phyloP scores from a whole-genome alignment of 1,140 invertebrate genomes.

The Rhyzopertha dominica region DNA sequence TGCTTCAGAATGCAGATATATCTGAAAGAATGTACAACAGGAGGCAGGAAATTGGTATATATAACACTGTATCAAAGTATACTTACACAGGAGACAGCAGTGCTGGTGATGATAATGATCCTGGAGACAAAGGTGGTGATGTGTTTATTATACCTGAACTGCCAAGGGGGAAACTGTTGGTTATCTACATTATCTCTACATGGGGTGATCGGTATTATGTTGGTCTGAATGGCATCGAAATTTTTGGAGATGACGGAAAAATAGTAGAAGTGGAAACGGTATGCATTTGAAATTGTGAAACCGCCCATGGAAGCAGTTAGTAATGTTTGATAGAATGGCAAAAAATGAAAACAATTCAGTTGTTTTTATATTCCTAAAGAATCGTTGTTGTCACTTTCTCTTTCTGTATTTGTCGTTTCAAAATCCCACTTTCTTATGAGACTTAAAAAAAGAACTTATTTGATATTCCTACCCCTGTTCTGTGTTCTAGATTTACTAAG shows the following conservation, averaged over 20 bases:
- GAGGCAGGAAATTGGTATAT: not conserved
- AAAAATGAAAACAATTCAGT: no score
- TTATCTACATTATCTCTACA: conserved; percentile 66
- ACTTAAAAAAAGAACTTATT: no score
- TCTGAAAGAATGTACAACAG: conserved; percentile 28
- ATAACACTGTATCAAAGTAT: not conserved
- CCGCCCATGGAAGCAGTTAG: no score
- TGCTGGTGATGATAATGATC: not conserved
- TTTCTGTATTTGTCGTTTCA: no score
- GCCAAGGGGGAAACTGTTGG: conserved; percentile 61
- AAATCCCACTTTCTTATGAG: no score
- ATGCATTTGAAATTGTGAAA: no score
- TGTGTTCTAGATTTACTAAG: no score
- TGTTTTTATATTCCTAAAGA: no score
- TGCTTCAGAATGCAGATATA: conserved; percentile 37
- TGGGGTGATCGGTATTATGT: conserved; percentile 82
- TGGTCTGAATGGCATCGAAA: conserved; percentile 74
- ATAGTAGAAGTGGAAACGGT: conserved; percentile 54
- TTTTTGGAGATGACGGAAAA: conserved; percentile 63
- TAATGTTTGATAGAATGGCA: no score
- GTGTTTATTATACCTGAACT: conserved; percentile 62
- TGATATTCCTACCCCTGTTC: no score
- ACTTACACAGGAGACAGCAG: not conserved
- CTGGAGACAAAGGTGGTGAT: conserved; percentile 6
- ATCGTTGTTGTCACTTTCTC: no score